A percentile compares a stretch with the other conserved stretches of the same genome.
phyloP scores from a whole-genome alignment of 2,797 vertebrate species.

The Mus caroli region DNA sequence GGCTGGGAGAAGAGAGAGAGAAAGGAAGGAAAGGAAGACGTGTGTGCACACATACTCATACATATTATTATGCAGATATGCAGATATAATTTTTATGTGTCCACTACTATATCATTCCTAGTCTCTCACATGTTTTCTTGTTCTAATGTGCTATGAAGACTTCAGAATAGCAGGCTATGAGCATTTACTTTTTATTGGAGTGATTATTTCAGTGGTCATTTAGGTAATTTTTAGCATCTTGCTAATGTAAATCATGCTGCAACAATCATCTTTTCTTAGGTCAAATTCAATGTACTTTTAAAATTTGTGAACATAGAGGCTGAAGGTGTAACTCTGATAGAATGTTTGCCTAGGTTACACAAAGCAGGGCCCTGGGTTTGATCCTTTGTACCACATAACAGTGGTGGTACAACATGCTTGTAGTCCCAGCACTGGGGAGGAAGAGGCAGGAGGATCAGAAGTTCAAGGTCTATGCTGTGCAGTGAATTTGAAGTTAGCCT shows the following conservation, averaged over 20 bases:
- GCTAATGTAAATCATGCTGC: slow-evolving; percentile 32
- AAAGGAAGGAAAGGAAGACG: background rate
- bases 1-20: too few species aligned
- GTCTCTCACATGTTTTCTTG: slow-evolving; percentile 5
- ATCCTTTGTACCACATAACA: background rate
- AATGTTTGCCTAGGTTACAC: background rate
- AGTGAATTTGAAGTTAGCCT: background rate
- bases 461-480: background rate
- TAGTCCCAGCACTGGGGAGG: background rate
- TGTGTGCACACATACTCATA: background rate
- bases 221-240: slow-evolving; percentile 52
- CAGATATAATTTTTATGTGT: background rate
- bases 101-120: background rate
- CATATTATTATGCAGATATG: background rate
- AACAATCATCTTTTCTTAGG: slow-evolving; percentile 28
- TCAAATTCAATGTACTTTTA: background rate
- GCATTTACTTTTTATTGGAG: slow-evolving; percentile 28
- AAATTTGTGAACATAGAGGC: background rate
- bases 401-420: background rate
- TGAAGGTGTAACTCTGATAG: background rate
- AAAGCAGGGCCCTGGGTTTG: background rate
- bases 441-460: background rate
- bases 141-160: background rate
- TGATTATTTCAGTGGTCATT: slow-evolving; percentile 39
- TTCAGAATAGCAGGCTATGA: background rate